A percentile compares a stretch with the other conserved stretches of the same genome.
Evolutionary conservation across 2,888 invertebrate genomes (phyloP).

Genomic region (Neoascia interrupta): DNA sequence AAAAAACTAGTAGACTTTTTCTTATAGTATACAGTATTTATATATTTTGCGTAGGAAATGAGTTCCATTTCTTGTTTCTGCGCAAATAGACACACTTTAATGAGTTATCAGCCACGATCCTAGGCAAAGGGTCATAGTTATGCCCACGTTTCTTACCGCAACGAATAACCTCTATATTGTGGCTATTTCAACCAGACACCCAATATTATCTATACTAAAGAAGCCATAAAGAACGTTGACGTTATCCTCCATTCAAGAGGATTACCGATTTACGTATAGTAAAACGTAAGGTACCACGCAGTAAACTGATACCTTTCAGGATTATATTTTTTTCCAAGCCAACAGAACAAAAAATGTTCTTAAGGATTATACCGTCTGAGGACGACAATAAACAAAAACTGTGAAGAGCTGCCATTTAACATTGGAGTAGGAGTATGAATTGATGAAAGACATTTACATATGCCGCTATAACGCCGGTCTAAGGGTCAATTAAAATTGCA

Average conservation of each 20-base stretch:
- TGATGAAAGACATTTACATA: not conserved
- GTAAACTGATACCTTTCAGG: slow-evolving; percentile 42
- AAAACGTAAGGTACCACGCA: not conserved
- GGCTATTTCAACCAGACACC: too few relatives aligned
- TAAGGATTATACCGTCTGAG: slow-evolving; percentile 44
- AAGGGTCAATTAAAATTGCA: slow-evolving; percentile 13
- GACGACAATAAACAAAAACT: not conserved
- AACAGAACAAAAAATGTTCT: slow-evolving; percentile 17
- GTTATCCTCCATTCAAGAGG: slow-evolving; percentile 7
- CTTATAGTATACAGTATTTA: too few relatives aligned
- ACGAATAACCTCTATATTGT: too few relatives aligned
- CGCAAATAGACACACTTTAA: too few relatives aligned
- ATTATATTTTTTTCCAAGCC: slow-evolving; percentile 41
- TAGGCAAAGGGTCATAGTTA: too few relatives aligned
- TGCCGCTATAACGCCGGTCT: not conserved
- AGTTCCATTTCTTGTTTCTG: too few relatives aligned
- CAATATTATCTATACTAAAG: too few relatives aligned
- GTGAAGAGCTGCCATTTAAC: slow-evolving; percentile 18
- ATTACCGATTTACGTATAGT: not conserved
- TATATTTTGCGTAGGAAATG: too few relatives aligned
- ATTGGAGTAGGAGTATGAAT: not conserved
- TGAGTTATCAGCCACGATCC: too few relatives aligned
- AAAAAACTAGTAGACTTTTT: too few relatives aligned
- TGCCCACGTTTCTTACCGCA: too few relatives aligned
- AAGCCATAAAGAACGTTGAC: slow-evolving; percentile 42